Evolutionary conservation across 2,888 invertebrate species (phyloP), one percentile per base, ranked within the genome.

Genomic region (Empis livida): DNA sequence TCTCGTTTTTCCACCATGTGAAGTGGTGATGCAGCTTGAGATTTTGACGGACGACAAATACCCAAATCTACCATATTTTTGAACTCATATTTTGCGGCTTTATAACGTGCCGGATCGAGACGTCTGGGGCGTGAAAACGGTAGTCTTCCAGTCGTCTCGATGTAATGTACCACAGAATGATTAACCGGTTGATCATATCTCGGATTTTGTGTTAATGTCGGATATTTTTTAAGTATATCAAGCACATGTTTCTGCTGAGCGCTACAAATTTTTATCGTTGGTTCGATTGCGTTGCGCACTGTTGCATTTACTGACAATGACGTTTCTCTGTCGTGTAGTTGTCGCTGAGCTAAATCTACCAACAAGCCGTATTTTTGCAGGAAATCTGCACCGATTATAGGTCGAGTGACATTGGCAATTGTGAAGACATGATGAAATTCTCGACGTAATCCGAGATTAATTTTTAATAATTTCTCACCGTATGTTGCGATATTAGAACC

Each of bases 381-480:
- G 16, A 51, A 51, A 45, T 51, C 51, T 13, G 49, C 49, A 13
- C 48, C 48, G 11, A 49, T 48, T 14, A 51, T 51, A 6, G 51
- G 48, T 27, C 42, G 16, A 38, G 43, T 48, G 13, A 51, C 47
- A 13, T 46, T 42, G 11, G 51, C 51, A 10, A 49, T 35, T 32
- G 42, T 35, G 14, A 46, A 51, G 41, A 31, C 40, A 43, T 48
- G 48, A n/a, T 16, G 23, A 35, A 49, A 43, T 37, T 38, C 35
- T 16, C 44, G 27, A 5, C 44, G 44, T 14, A 52, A 44, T 10
- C 48, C 52, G 13, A 52, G 14, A 23, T 52, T 40, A 10, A 50
- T 23, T 39, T 44, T n/a, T 23, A 50, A 39, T 10, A 48, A 17
- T 10, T 35, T 31, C 39, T 43, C 37, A 2, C 46, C 45, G 35